Percentiles rank a stretch among this genome's conserved stretches.
phyloP scores from a whole-genome alignment of 1,140 invertebrate genomes.

The Lepidurus apus region DNA sequence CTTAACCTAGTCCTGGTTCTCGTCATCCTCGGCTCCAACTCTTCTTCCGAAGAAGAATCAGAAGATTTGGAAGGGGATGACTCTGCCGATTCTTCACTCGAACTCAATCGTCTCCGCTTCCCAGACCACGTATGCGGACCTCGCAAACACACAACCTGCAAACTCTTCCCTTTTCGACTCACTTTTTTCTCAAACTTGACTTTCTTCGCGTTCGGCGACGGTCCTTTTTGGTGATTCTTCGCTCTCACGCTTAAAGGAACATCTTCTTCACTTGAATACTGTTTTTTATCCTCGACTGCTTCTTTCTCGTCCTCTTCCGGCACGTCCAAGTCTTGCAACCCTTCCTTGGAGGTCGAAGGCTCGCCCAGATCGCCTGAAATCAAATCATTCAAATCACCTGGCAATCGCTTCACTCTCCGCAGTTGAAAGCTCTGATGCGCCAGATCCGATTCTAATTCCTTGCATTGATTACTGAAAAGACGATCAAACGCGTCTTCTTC shows the following conservation, averaged over 20 bases:
- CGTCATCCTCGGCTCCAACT: neutral
- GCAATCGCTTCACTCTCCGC: neutral
- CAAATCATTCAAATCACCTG: too few relatives aligned
- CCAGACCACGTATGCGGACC: neutral
- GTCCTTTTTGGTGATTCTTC: neutral
- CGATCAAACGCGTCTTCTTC: constrained; percentile 10
- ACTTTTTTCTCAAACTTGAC: neutral
- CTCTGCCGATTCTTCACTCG: neutral
- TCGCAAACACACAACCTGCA: neutral
- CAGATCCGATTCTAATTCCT: constrained; percentile 1
- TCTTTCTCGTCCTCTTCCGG: neutral
- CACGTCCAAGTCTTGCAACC: neutral
- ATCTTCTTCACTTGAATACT: constrained; percentile 8
- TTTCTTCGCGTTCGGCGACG: neutral
- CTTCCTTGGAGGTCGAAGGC: neutral
- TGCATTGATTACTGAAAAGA: neutral
- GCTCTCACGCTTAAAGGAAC: neutral
- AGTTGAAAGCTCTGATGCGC: neutral
- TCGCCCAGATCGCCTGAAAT: neutral
- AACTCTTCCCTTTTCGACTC: neutral
- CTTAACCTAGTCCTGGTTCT: neutral
- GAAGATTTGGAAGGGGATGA: neutral
- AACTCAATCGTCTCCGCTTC: neutral
- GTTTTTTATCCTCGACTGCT: neutral
- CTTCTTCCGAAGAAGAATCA: neutral